These are phyloP conservation scores for Julus scanicus DNA, from an alignment of 2,888 invertebrate species.

Conservation along the genomic window DNA sequence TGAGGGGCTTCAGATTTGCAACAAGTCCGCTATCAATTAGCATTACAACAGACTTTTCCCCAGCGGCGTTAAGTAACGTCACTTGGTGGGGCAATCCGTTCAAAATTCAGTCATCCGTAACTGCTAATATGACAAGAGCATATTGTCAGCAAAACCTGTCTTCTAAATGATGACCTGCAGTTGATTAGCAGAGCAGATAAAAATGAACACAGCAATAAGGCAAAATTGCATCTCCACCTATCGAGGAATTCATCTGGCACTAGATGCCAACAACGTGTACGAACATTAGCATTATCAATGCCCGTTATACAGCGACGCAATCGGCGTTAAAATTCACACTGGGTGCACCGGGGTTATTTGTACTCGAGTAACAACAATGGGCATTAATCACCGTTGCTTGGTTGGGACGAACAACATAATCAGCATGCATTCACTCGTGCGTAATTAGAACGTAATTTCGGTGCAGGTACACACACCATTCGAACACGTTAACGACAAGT, in stretches of 20 bases:
- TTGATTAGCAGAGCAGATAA: slow-evolving; percentile 36
- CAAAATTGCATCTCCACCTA: slow-evolving; percentile 30
- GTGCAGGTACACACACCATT: not conserved
- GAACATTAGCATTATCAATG: slow-evolving; percentile 38
- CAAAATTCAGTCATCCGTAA: not conserved
- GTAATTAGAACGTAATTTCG: not conserved
- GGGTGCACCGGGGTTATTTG: not conserved
- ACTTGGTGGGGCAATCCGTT: not conserved
- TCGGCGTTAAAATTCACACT: not conserved
- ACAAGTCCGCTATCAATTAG: too few relatives aligned
- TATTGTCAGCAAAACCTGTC: slow-evolving; percentile 19
- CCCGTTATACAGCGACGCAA: not conserved
- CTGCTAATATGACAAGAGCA: slow-evolving; percentile 4
- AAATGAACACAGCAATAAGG: slow-evolving; percentile 39
- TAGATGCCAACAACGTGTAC: slow-evolving; percentile 11
- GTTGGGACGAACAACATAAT: not conserved
- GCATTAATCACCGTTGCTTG: slow-evolving; percentile 6
- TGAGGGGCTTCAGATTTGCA: too few relatives aligned
- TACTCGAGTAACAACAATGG: not conserved
- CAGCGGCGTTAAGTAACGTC: too few relatives aligned
- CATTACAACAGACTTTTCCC: too few relatives aligned
- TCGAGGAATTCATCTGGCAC: slow-evolving; percentile 37
- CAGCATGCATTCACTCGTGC: not conserved
- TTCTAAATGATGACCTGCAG: slow-evolving; percentile 35
- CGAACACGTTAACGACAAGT: not conserved